Evolutionary conservation across 2,797 vertebrate genomes (phyloP), one percentile per base, ranked within the genome.

Genomic region (Crossoptilon crossoptilon): DNA sequence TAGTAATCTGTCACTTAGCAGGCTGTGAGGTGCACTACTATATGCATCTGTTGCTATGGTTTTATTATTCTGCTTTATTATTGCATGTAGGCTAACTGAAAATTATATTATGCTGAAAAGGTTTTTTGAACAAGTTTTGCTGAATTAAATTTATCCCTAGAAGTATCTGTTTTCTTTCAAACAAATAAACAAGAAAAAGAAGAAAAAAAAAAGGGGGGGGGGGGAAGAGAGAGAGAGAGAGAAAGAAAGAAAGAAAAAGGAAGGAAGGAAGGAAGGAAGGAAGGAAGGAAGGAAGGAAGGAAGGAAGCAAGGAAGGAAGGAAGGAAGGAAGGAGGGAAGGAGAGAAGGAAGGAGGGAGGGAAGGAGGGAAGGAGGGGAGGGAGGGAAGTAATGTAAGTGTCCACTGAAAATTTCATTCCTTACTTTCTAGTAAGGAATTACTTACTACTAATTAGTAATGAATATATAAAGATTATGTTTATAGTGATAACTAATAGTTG

Each of bases 181-280:
- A 24, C 35, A 27, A 17, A 4, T 37, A 27, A 59, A 10, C 14
- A 6, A 4, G 0, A 12, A 8, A 4, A 43, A 31, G 6, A 7
- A 27, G 5, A 33, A 33, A 35, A 3, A 33, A 33, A 35, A 8
- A 33, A 4, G 33, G 18, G 8, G 4, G 21, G 21, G 16, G 8
- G 17, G 10, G 5, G 18, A 4, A 18, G 14, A 18, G 10, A 55
- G 29, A 27, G 5, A 53, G 27, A 15, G n/a, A n/a, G n/a, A n/a
- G n/a, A n/a, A n/a, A n/a, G n/a, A n/a, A n/a, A n/a, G n/a, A n/a
- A n/a, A n/a, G n/a, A n/a, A n/a, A n/a, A n/a, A n/a, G 6, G 46
- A 18, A 44, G 10, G 23, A 12, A 23, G 22, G 46, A 48, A 23
- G 22, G 46, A 11, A 23, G 21, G 21, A 39, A 39, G 12, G 39